phyloP scores from a whole-genome alignment of 2,888 invertebrate species.

The Nephrocerus scutellatus region DNA sequence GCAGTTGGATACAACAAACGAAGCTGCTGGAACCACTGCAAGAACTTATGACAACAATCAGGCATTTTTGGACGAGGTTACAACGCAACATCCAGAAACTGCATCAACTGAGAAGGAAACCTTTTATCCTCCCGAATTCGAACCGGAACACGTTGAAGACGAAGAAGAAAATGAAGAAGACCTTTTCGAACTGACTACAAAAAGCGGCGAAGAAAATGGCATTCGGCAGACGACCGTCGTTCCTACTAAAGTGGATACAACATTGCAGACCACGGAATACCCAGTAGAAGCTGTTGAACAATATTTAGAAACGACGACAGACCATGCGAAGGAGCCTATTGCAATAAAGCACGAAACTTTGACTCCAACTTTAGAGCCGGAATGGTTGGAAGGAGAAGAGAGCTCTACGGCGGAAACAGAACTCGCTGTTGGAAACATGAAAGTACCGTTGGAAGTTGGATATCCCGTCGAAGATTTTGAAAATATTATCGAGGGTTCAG shows the following conservation, averaged over 20 bases:
- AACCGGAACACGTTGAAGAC: slow-evolving; percentile 2
- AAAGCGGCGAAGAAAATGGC: not conserved
- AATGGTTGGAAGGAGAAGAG: no score
- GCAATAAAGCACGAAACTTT: no score
- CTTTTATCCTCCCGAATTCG: not conserved
- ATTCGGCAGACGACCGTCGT: not conserved
- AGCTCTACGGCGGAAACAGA: no score
- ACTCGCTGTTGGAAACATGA: no score
- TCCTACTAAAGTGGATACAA: not conserved
- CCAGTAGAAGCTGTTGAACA: not conserved
- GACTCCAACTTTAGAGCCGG: no score
- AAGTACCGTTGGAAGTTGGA: no score
- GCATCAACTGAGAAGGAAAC: not conserved
- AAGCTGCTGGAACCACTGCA: slow-evolving; percentile 25
- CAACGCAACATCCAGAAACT: slow-evolving; percentile 12
- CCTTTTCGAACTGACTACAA: not conserved
- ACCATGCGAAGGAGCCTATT: no score
- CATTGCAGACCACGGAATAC: not conserved
- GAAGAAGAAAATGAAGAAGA: not conserved
- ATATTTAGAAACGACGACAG: not conserved
- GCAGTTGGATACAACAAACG: slow-evolving; percentile 24
- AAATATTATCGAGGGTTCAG: no score
- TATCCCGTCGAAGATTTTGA: no score
- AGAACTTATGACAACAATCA: slow-evolving; percentile 24
- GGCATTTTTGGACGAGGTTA: no score